Evolutionary conservation across 2,888 invertebrate genomes (phyloP), one percentile per base, ranked within the genome.

Genomic region (Serripes groenlandicus): DNA sequence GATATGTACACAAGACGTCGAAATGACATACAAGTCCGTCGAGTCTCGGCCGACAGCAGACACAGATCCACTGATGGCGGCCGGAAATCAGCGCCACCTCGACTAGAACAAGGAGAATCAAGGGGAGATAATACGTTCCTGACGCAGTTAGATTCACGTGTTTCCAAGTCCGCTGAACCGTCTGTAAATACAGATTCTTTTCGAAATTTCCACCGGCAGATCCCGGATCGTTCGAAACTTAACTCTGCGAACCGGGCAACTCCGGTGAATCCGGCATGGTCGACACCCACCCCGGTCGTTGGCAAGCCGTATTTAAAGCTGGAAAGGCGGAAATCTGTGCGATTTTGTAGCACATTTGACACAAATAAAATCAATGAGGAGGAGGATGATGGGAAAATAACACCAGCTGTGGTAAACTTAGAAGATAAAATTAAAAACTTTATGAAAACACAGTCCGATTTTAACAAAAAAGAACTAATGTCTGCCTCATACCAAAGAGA

Each of bases 391-490:
- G n/a, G n/a, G n/a, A n/a, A n/a, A n/a, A n/a, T n/a, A n/a, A n/a
- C n/a, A n/a, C 71, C 56, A n/a, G 34, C 15, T 35, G 34, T n/a
- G 7, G 30, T 75, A 0, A 68, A 78, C 0, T 64, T 88, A 23
- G 75, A 83, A 15, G 82, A 88, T 4, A 62, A 75, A 60, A 81
- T 89, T 26, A 79, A 86, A 72, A 49, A 66, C 1, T 89, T 89
- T 56, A 30, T 87, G 11, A 54, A 85, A 23, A 49, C 71, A n/a
- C 89, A 89, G 69, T 58, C 54, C 0, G 77, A 85, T 4, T 89
- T 88, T 58, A 86, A 89, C 58, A 81, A 74, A 32, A 58, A 78
- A 18, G 74, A 79, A 15, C 18, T 62, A 5, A 34, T 56, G 1
- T 23, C 49, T 30, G 66, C 69, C 4, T 37, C 56, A 5, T 18